A percentile compares a stretch with the other conserved stretches of the same genome.
These are phyloP conservation scores for Nesogale talazaci DNA, from an alignment of 2,113 vertebrate genomes.

Conservation along the genomic window DNA sequence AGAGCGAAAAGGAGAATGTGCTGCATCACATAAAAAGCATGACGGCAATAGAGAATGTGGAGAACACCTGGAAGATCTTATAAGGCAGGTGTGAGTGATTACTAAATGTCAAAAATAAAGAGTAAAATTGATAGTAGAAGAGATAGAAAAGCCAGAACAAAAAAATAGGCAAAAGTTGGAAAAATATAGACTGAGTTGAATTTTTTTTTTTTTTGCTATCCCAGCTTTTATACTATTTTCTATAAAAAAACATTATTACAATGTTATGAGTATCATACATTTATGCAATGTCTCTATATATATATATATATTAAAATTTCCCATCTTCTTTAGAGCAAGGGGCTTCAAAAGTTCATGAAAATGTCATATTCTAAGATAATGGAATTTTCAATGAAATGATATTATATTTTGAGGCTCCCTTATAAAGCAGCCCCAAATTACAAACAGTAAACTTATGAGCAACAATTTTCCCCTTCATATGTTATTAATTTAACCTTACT, in stretches of 20 bases:
- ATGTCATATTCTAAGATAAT: too few species aligned
- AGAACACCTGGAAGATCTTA: not conserved
- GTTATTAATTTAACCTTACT: too few species aligned
- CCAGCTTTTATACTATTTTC: not conserved
- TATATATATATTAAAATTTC: not conserved
- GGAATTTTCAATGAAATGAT: too few species aligned
- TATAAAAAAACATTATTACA: not conserved
- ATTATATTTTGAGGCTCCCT: too few species aligned
- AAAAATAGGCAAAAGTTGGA: not conserved
- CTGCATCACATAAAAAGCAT: not conserved
- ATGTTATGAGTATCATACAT: not conserved
- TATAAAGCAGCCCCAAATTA: too few species aligned
- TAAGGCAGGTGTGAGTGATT: not conserved
- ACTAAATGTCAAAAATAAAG: slow-evolving; percentile 8
- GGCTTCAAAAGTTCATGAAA: too few species aligned
- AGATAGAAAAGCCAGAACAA: not conserved
- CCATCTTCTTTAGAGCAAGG: too few species aligned
- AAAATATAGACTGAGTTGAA: not conserved
- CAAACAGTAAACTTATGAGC: too few species aligned
- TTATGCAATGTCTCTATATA: not conserved
- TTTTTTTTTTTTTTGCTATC: not conserved
- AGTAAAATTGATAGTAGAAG: not conserved
- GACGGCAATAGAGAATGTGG: not conserved
- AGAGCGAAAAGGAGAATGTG: not conserved
- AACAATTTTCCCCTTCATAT: too few species aligned